Base-by-base conservation (phyloP, 2,113 vertebrate genomes). In the Eleginops maclovinus region DNA sequence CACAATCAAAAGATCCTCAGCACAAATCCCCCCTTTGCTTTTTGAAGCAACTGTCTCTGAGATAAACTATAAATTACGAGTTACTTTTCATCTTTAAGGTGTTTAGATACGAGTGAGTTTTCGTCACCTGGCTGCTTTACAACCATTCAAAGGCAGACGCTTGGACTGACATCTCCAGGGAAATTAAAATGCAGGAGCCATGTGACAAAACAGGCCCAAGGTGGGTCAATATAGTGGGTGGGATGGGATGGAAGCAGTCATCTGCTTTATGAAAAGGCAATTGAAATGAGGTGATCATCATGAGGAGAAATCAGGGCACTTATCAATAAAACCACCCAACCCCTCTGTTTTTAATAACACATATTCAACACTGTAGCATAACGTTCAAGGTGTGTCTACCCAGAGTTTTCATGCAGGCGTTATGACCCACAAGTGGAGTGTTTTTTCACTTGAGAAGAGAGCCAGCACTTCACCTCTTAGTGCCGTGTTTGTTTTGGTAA, bases 141-240 rank as follows among this genome's bases (percentile, higher is more conserved):
- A 36, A 8, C 22, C 61, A 78, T 87, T 82, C 75, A 73, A 70
- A 88, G 82, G 68, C 63, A 72, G 36, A 72, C 40, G 54, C 65
- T 61, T 21, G 17, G 12, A 1, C 61, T 4, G 81, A 40, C 80
- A 65, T 65, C 83, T 86, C 79, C 0, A 19, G 81, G 79, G 72
- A 88, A 88, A 87, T 88, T 66, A 85, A 81, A 81, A 66, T 72
- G 55, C 63, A 44, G 75, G 75, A 53, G 64, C 56, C 41, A 78
- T 77, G 59, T 28, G 70, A 77, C 16, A 54, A 58, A 66, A 67
- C 61, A 66, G 62, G 59, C 61, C 60, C 70, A 31, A 9, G 3
- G 61, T 15, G 17, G 75, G 75, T 83, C 84, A 86, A 9, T 68
- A 26, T 15, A 47, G 61, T 63, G 60, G 76, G 70, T 63, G 65